Evolutionary conservation across 2,888 invertebrate species (phyloP).

Genomic region (Ichneumoninae sp.): DNA sequence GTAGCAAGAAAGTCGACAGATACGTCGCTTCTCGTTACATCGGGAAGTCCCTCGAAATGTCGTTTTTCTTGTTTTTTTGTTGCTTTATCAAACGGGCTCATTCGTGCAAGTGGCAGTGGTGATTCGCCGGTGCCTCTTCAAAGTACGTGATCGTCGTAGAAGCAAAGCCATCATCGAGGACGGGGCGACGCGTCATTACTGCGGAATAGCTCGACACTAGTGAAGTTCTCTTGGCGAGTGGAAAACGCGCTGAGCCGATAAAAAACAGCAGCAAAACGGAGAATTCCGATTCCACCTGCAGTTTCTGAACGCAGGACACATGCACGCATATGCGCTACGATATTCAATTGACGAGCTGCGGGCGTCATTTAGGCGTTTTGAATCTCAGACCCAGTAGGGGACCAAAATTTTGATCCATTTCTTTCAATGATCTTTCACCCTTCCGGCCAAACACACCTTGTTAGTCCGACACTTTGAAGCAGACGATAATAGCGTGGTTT

Average conservation of each 20-base stretch:
- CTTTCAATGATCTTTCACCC: too few relatives aligned
- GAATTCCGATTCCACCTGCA: neutral
- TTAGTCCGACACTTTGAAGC: too few relatives aligned
- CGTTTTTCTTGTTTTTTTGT: conserved; percentile 3
- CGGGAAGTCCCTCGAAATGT: conserved; percentile 47
- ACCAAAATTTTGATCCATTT: too few relatives aligned
- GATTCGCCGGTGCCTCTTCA: neutral
- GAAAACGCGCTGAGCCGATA: neutral
- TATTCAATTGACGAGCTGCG: neutral
- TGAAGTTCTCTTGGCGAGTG: neutral
- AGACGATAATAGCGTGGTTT: too few relatives aligned
- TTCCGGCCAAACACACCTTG: too few relatives aligned
- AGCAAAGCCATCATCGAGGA: neutral
- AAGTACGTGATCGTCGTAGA: neutral
- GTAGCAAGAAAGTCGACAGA: conserved; percentile 52
- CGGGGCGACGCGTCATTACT: conserved; percentile 11
- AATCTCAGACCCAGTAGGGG: too few relatives aligned
- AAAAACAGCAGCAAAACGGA: neutral
- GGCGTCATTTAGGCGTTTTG: too few relatives aligned
- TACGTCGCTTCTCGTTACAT: conserved; percentile 46
- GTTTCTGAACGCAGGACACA: neutral
- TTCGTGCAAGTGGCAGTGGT: conserved; percentile 6
- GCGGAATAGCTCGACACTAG: neutral
- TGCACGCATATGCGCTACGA: neutral
- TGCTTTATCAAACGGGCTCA: conserved; percentile 9